Percentiles rank a stretch among this genome's conserved stretches.
Conservation (phyloP, 2,888 invertebrate species). For the Lasioglossum oenotherae region DNA sequence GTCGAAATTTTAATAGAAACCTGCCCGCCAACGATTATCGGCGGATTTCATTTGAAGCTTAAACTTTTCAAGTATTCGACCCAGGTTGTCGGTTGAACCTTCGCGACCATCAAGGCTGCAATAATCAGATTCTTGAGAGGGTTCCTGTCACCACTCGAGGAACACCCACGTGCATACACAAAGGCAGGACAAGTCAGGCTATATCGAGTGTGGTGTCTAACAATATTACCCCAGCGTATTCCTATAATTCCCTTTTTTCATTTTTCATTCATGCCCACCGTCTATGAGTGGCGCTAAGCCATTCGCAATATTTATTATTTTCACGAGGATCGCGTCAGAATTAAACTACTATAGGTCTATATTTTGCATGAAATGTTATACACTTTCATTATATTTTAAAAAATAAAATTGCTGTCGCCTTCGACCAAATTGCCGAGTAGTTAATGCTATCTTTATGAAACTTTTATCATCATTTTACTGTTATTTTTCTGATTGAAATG, state of each 20-base stretch:
- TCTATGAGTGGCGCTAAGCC: neutral
- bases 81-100: conserved; percentile 57
- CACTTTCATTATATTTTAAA: neutral
- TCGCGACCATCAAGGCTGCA: conserved; percentile 75
- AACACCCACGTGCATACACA: conserved; percentile 42
- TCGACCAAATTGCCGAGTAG: no score
- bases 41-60: conserved; percentile 57
- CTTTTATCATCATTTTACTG: neutral
- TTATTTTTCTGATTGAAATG: neutral
- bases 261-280: neutral
- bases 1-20: conserved; percentile 75
- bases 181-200: conserved; percentile 13
- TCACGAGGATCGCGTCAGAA: neutral
- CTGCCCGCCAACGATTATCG: conserved; percentile 41
- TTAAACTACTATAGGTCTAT: no score
- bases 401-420: no score
- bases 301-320: neutral
- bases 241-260: neutral
- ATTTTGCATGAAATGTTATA: neutral
- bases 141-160: conserved; percentile 54
- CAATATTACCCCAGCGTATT: conserved; percentile 19
- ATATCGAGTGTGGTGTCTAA: conserved; percentile 22
- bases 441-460: neutral
- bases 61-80: conserved; percentile 77
- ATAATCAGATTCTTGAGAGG: conserved; percentile 80